These are phyloP conservation scores for Eulacestoma nigropectus DNA, from an alignment of 2,113 vertebrate genomes.

Conservation along the genomic window DNA sequence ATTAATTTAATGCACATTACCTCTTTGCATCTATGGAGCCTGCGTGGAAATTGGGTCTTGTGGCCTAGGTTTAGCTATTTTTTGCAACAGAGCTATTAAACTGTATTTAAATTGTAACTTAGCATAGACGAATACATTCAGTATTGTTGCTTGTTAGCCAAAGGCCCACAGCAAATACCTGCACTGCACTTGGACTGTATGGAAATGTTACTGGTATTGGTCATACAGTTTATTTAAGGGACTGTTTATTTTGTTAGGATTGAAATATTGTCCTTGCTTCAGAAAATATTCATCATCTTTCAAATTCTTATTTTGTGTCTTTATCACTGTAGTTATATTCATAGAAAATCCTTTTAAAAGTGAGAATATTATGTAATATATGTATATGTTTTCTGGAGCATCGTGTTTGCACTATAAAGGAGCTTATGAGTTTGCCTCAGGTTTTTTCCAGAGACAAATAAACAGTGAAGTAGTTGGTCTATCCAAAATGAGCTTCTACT, in stretches of 20 bases:
- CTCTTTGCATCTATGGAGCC: not conserved
- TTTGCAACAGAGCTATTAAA: not conserved
- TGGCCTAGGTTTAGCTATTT: not conserved
- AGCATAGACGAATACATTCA: not conserved
- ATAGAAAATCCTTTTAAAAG: not conserved
- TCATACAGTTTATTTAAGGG: not conserved
- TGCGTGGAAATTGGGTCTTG: not conserved
- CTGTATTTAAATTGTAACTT: not conserved
- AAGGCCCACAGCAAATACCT: not conserved
- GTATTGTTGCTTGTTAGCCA: not conserved
- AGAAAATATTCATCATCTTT: not conserved
- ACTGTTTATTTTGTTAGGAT: not conserved
- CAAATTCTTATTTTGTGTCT: not conserved
- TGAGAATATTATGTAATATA: not conserved
- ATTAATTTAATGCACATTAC: not conserved
- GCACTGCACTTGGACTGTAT: not conserved
- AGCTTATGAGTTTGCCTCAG: not conserved
- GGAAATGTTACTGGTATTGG: not conserved
- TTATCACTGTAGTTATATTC: not conserved
- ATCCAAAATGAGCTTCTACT: not conserved
- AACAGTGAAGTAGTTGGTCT: not conserved
- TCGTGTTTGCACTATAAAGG: not conserved
- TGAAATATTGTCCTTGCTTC: not conserved
- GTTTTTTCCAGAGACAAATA: constrained; percentile 6
- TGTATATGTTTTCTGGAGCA: not conserved